Evolutionary conservation across 2,113 vertebrate genomes (phyloP), one percentile per base, ranked within the genome.

Genomic region (Bagarius yarrelli): DNA sequence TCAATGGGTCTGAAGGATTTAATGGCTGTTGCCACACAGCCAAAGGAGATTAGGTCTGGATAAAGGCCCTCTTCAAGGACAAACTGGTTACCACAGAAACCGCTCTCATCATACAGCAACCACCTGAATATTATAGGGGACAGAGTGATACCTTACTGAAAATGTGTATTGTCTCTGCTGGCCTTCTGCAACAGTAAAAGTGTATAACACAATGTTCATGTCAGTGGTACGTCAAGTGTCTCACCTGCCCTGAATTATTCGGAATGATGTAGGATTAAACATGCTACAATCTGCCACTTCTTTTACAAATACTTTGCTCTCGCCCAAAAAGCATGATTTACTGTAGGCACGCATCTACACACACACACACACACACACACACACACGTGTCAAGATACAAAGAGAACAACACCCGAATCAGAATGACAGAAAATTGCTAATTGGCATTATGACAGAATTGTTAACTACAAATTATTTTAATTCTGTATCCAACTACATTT

Each of bases 161-260:
- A 64, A 78, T 40, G 25, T n/a, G 66, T 15, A 63, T 18, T 34
- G 25, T 16, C 15, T 34, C 19, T 34, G 25, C 50, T 66, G 27
- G 1, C 23, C 61, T 53, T 1, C 18, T 55, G 21, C 27, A 69
- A 11, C 44, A 8, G 52, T 67, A 16, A 21, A 32, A 9, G 34
- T 25, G 44, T 47, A 53, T 5, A 44, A 66, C 15, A 13, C 50
- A 18, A n/a, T 63, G 56, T 66, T 52, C n/a, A 23, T 34, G 13
- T 50, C 47, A 23, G 50, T 59, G 18, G 23, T 44, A 56, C 18
- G 8, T 40, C 18, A 63, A 30, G 34, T 84, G 23, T 89, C 94
- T 94, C 90, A 96, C 95, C 94, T 94, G 87, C 95, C 95, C 44
- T 91, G 92, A 87, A 95, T 91, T 88, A 95, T 93, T 88, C 95